Evolutionary conservation across 92 coral and sea anemone species (phyloP).

Genomic region (Pocillopora meandrina): DNA sequence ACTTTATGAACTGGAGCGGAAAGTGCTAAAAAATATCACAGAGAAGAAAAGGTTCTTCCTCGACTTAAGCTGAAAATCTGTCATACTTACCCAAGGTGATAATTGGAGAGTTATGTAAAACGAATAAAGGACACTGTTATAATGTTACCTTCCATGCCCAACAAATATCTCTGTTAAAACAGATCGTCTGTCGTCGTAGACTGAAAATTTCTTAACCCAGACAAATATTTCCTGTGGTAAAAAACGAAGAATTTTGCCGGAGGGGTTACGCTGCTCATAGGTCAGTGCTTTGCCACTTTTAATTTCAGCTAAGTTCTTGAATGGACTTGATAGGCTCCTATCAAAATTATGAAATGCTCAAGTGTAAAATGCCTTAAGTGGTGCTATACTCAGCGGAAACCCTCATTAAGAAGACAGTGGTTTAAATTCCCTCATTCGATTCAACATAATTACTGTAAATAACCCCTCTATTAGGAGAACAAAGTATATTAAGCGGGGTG

Average conservation of each 20-base stretch:
- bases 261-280: not conserved
- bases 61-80: not conserved
- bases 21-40: not conserved
- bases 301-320: not conserved
- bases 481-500: not conserved
- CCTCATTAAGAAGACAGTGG: not conserved
- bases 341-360: not conserved
- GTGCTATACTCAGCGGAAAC: constrained; percentile 20
- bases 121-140: constrained; percentile 6
- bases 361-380: constrained; percentile 7
- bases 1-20: too few species aligned
- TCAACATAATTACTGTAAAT: not conserved
- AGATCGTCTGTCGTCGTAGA: constrained; percentile 32
- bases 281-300: not conserved
- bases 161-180: not conserved
- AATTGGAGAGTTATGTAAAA: constrained; percentile 39
- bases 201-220: constrained; percentile 14
- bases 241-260: constrained; percentile 17
- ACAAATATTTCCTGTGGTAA: constrained; percentile 40
- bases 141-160: constrained; percentile 1
- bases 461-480: constrained; percentile 7
- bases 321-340: not conserved
- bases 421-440: not conserved
- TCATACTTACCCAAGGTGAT: constrained; percentile 11
- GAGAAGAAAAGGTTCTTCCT: not conserved